Evolutionary conservation across 1,140 invertebrate species (phyloP), one percentile per base, ranked within the genome.

Genomic region (Daktulosphaira vitifoliae): DNA sequence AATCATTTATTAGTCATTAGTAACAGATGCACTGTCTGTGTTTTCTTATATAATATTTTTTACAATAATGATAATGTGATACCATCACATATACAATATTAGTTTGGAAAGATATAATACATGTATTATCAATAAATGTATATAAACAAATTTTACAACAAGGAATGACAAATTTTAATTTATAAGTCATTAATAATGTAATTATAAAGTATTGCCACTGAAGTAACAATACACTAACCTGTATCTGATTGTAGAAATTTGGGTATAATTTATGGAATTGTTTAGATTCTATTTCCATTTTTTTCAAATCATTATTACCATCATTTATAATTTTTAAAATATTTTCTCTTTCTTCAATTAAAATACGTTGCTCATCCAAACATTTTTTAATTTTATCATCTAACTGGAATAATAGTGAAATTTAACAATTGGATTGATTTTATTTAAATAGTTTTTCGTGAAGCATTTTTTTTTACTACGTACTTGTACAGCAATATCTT

Each of bases 371-470:
- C 29, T 62, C 56, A 11, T 62, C 18, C 16, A 62, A 33, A 48
- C 56, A 62, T 16, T 44, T 46, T 6, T 48, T 16, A n/a, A 62
- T 62, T n/a, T 62, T 62, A 2, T 62, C 42, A 20, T 46, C 56
- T 18, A 62, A 46, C 56, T 62, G 13, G 9, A 48, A 20, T 6
- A 48, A 48, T n/a, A n/a, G n/a, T n/a, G n/a, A n/a, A n/a, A n/a
- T n/a, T n/a, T n/a, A n/a, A 48, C 2, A 18, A 13, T 5, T 4
- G 5, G 18, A 20, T 42, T n/a, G 3, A 6, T 15, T 15, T 7
- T 42, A 20, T 18, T 20, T 2, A 48, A 48, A 48, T 48, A 11
- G 4, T 44, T 7, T 44, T 33, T 33, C 16, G 25, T 2, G 29
- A 11, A 8, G 16, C 0, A 18, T 52, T 16, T 52, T 18, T 16